These are phyloP conservation scores for Rhagoletis zephyria DNA, from an alignment of 1,140 invertebrate species.

Conservation along the genomic window DNA sequence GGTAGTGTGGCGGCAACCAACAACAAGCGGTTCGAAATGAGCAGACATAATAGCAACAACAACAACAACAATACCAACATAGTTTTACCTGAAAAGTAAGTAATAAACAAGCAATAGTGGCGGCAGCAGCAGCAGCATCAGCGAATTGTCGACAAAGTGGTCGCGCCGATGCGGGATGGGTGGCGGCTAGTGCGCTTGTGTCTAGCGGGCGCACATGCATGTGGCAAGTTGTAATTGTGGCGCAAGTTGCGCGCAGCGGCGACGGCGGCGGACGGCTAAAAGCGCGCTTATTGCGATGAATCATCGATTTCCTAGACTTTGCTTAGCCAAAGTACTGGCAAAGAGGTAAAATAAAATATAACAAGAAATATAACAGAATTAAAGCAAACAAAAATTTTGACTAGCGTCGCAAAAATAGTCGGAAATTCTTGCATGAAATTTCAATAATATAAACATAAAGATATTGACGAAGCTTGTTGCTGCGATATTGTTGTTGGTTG, in stretches of 20 bases:
- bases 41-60: constrained; percentile 3
- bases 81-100: constrained; percentile 6
- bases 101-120: constrained; percentile 31
- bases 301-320: constrained; percentile 26
- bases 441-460: too few species aligned
- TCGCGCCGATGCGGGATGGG: not conserved
- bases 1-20: constrained; percentile 8
- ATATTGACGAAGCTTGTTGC: too few species aligned
- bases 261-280: constrained; percentile 15
- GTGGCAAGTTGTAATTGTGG: constrained; percentile 34
- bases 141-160: not conserved
- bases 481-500: too few species aligned
- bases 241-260: constrained; percentile 22
- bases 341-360: not conserved
- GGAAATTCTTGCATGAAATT: not conserved
- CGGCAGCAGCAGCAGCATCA: not conserved
- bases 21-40: not conserved
- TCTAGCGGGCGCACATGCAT: not conserved
- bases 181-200: too few species aligned
- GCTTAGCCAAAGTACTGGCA: not conserved
- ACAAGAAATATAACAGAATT: not conserved
- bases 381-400: not conserved
- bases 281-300: constrained; percentile 8
- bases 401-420: not conserved
- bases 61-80: not conserved